Evolutionary conservation across 2,797 vertebrate genomes (phyloP), one percentile per base, ranked within the genome.

Genomic region (Botia almorhae): DNA sequence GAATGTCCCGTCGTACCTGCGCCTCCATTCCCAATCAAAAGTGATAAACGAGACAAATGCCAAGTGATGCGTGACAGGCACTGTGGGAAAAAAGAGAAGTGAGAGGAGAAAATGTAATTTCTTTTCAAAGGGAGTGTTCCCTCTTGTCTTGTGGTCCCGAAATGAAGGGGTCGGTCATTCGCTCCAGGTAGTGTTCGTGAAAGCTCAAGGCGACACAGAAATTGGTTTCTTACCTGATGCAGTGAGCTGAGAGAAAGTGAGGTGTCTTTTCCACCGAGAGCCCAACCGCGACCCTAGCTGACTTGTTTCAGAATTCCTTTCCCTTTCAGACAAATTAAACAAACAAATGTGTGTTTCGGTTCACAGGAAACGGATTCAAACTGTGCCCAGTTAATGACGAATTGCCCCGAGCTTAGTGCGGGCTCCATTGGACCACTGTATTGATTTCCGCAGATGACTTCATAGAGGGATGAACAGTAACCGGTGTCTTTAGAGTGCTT

Each of bases 1-100:
- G 76, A 77, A 74, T 76, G 7, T 71, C 81, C 84, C 81, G 26
- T 84, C 82, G 83, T 87, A 91, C 87, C 85, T 86, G 85, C 64
- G 83, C 85, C 88, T 88, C 81, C 61, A 67, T 84, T 84, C 64
- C 56, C 71, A 86, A 87, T 87, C 87, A 82, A 78, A 83, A 69
- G 84, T 84, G 83, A 88, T 87, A 89, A 89, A 88, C 81, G 73
- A 82, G 81, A 85, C 69, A 26, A 64, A 80, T 46, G 69, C 56
- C 69, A 67, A 79, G 80, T 70, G 84, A 82, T 81, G n/a, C 69
- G 67, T 85, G 85, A 85, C 82, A 86, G 71, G 58, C 61, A 16
- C 26, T 64, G 68, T 17, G 2, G 68, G 43, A 72, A 21, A 67
- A 51, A 51, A 55, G 8, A 43, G 33, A 48, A 43, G 53, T 26